Conservation (phyloP, 1,140 invertebrate genomes). For the Carcinoscorpius rotundicauda region DNA sequence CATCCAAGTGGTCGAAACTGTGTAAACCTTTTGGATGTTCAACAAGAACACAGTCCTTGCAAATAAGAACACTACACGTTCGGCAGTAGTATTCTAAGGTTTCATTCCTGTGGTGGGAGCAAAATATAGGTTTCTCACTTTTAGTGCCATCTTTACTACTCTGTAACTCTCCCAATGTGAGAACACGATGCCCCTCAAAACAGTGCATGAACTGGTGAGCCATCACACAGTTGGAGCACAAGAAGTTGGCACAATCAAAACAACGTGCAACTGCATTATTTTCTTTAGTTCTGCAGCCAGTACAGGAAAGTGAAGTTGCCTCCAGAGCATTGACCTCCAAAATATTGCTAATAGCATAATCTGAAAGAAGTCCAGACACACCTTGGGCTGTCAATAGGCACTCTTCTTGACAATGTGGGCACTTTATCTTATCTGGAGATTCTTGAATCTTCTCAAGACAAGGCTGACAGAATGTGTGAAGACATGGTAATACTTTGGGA, state of each 20-base stretch:
- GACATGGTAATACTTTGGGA: conserved; percentile 62
- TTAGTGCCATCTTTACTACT: conserved; percentile 40
- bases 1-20: conserved; percentile 71
- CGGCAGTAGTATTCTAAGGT: conserved; percentile 81
- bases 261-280: conserved; percentile 73
- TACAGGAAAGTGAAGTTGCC: conserved; percentile 43
- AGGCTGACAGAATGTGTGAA: conserved; percentile 65
- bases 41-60: conserved; percentile 80
- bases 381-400: conserved; percentile 42
- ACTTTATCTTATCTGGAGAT: conserved; percentile 58
- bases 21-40: conserved; percentile 84
- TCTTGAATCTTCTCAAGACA: conserved; percentile 52
- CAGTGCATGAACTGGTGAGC: conserved; percentile 98
- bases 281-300: conserved; percentile 74
- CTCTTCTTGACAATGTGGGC: conserved; percentile 64
- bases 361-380: conserved; percentile 48
- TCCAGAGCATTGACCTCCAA: conserved; percentile 30
- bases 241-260: conserved; percentile 85
- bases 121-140: conserved; percentile 59
- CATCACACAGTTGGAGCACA: conserved; percentile 93
- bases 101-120: conserved; percentile 73
- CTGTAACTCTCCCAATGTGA: conserved; percentile 69
- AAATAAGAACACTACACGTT: conserved; percentile 75
- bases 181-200: conserved; percentile 90
- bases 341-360: conserved; percentile 48